Evolutionary conservation across 2,888 invertebrate species (phyloP).

Genomic region (Oligia strigilis): DNA sequence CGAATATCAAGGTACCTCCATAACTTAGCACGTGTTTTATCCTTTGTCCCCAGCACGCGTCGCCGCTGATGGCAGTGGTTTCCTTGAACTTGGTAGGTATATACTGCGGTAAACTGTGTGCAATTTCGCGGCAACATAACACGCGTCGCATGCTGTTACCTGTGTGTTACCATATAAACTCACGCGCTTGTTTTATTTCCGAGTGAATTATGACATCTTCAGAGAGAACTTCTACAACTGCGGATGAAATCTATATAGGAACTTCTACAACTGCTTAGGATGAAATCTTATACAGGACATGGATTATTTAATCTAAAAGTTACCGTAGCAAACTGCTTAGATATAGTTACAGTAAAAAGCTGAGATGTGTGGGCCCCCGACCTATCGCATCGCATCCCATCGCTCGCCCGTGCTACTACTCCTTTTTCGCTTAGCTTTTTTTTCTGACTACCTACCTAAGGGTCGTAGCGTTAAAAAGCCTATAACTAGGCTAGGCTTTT

Average conservation of each 20-base stretch:
- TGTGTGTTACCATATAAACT: slow-evolving; percentile 42
- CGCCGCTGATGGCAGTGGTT: slow-evolving; percentile 36
- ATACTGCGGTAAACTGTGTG: slow-evolving; percentile 49
- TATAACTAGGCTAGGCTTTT: no score
- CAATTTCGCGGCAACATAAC: slow-evolving; percentile 64
- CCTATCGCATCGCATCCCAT: no score
- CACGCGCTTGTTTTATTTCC: slow-evolving; percentile 4
- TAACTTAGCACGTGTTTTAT: background rate
- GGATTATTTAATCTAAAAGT: background rate
- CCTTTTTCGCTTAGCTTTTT: no score
- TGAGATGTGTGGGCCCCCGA: no score
- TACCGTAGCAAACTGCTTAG: background rate
- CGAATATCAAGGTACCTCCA: background rate
- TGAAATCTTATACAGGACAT: background rate
- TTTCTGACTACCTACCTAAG: no score
- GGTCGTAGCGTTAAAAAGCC: no score
- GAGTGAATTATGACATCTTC: background rate
- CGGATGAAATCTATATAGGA: background rate
- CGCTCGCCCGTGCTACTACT: no score
- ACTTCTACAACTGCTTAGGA: background rate
- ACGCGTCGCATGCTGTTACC: slow-evolving; percentile 40
- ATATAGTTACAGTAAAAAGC: background rate
- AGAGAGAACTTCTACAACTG: background rate
- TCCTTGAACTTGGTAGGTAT: slow-evolving; percentile 72
- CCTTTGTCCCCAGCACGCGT: slow-evolving; percentile 35